These are phyloP conservation scores for Oplegnathus fasciatus DNA, from an alignment of 2,113 vertebrate genomes.

Conservation along the genomic window DNA sequence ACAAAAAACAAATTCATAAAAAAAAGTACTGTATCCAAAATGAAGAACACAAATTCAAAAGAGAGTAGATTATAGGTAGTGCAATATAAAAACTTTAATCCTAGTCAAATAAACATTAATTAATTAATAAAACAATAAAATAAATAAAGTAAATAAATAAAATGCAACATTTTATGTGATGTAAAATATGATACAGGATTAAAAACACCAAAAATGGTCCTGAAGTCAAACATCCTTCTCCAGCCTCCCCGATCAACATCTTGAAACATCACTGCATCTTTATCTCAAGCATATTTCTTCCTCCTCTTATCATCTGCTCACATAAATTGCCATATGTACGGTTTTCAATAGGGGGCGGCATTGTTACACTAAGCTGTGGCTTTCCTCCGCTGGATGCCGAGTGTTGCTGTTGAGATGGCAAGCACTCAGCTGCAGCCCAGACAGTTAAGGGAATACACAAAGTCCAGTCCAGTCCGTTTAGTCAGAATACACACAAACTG, in stretches of 20 bases:
- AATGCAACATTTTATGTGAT: not conserved
- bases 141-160: not conserved
- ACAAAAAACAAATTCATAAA: not conserved
- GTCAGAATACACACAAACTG: constrained; percentile 1
- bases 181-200: not conserved
- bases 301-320: not conserved
- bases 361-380: constrained; percentile 14
- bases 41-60: not conserved
- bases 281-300: not conserved
- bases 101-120: not conserved
- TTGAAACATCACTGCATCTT: not conserved
- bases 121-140: not conserved
- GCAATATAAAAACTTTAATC: not conserved
- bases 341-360: constrained; percentile 61
- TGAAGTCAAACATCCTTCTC: not conserved
- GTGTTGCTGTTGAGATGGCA: constrained; percentile 30
- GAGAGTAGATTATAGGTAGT: not conserved
- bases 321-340: not conserved
- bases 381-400: constrained; percentile 33
- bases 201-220: not conserved
- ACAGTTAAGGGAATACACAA: constrained; percentile 32
- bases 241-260: not conserved
- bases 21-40: no score
- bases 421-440: constrained; percentile 34
- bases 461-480: not conserved